Conservation (phyloP, 2,113 vertebrate species). For the Murina feae region DNA sequence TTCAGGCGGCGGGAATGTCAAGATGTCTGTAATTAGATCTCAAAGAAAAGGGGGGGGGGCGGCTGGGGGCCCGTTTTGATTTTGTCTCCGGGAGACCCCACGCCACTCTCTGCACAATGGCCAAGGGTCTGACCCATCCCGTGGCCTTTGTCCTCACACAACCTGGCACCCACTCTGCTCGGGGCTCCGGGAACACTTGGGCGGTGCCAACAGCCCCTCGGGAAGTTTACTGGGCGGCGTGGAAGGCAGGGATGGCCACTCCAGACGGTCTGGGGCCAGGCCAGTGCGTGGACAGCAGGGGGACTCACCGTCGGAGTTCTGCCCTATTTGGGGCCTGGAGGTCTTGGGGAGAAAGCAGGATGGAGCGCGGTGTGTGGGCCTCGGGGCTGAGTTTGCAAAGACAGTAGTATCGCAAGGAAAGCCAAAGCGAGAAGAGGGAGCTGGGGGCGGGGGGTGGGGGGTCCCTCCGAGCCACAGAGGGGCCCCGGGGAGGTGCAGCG, state of each 20-base stretch:
- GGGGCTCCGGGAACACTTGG: conserved; percentile 60
- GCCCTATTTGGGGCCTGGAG: background rate
- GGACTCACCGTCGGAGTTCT: conserved; percentile 62
- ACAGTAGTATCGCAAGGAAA: conserved; percentile 4
- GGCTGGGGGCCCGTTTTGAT: conserved; percentile 31
- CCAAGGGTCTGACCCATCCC: conserved; percentile 52
- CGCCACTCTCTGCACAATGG: conserved; percentile 29
- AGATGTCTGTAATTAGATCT: conserved; percentile 78
- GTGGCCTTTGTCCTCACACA: background rate
- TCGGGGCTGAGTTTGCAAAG: conserved; percentile 7
- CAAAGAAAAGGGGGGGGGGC: background rate
- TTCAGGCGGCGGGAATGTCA: conserved; percentile 73
- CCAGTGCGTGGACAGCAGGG: conserved; percentile 3
- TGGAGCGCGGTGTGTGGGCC: background rate
- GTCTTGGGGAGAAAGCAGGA: conserved; percentile 36
- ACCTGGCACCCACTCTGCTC: background rate
- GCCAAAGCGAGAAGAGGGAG: conserved; percentile 41
- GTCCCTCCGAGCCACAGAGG: too few species aligned
- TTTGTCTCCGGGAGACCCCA: conserved; percentile 33
- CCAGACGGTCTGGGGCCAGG: background rate
- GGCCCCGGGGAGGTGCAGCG: rapidly evolving
- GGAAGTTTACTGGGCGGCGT: conserved; percentile 71
- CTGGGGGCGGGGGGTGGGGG: too few species aligned
- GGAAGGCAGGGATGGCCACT: background rate
- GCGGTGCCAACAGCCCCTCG: conserved; percentile 38